Conservation (phyloP, 2,113 vertebrate species). For the Piprites chloris region DNA sequence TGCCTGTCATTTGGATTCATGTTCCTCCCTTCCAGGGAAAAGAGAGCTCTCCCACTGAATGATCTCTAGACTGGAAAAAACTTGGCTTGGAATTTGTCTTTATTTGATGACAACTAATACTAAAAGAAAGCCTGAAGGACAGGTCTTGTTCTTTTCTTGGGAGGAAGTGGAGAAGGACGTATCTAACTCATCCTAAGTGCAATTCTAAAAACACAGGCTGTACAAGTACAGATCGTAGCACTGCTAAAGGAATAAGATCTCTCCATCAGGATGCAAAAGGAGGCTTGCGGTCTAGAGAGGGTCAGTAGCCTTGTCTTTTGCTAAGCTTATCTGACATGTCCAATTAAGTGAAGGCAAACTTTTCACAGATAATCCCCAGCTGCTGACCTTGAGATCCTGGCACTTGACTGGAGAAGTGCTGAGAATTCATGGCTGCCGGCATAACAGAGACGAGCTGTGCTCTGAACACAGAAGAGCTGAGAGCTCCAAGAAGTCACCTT, state of each 20-base stretch:
- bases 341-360: not conserved
- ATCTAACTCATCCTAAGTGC: not conserved
- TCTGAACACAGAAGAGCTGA: not conserved
- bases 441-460: fast-evolving
- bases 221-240: not conserved
- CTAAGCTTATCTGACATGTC: not conserved
- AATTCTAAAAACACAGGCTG: not conserved
- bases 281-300: not conserved
- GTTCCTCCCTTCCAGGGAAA: not conserved
- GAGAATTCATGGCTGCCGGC: not conserved
- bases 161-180: not conserved
- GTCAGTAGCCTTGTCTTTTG: not conserved
- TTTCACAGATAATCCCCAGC: not conserved
- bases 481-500: not conserved
- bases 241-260: not conserved
- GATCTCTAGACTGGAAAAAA: not conserved
- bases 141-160: not conserved
- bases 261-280: not conserved
- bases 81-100: not conserved
- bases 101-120: not conserved
- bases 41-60: not conserved
- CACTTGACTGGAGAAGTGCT: not conserved
- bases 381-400: not conserved
- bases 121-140: not conserved
- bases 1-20: slow-evolving; percentile 17